Base-by-base conservation (phyloP, 2,797 vertebrate species). In the Rhinoraja longicauda region DNA sequence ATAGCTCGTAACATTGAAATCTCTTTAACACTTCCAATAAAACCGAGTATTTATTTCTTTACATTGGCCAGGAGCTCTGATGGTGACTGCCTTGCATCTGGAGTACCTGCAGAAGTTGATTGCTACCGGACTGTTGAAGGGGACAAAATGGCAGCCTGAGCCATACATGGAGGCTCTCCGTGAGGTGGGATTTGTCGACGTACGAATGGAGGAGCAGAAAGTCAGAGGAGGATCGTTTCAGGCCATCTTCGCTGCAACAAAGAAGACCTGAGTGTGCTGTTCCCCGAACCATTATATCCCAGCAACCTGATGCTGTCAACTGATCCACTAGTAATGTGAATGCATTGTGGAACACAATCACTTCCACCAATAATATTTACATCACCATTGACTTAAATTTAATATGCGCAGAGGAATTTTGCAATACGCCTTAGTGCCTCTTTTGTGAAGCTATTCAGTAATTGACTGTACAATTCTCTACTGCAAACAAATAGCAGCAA, bases 171-270 rank as follows among this genome's bases (percentile, higher is more conserved):
- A 76, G 13, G 84, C 29, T 62, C 72, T 93, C 10, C 29, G 17
- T 45, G 36, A 67, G 2, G 32, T 72, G 13, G 70, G 93, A 62
- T 93, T 93, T 75, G 75, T 53, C 9, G 93, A 93, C 7, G 93
- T 93, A 13, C 72, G 72, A 26, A 72, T 93, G 84, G 84, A 91
- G 70, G 36, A 93, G 19, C 19, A 36, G 36, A 4, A 91, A 53
- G 6, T 59, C 26, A n/a, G 45, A 15, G 53, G 72, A 21, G 10
- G 10, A 45, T 9, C 77, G 1, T 93, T 90, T 53, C 81, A 93
- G 70, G 93, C 93, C 26, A 93, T 93, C 39, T 93, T 93, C 45
- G 84, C 93, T 7, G 77, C 67, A n/a, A 57, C 77, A n/a, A 67
- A 77, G 13, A 93, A 93, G 24, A 12, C 29, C 57, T 64, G 59